Percentiles rank a stretch among this genome's conserved stretches.
phyloP scores from a whole-genome alignment of 2,888 invertebrate genomes.

The Ellobium chinense region DNA sequence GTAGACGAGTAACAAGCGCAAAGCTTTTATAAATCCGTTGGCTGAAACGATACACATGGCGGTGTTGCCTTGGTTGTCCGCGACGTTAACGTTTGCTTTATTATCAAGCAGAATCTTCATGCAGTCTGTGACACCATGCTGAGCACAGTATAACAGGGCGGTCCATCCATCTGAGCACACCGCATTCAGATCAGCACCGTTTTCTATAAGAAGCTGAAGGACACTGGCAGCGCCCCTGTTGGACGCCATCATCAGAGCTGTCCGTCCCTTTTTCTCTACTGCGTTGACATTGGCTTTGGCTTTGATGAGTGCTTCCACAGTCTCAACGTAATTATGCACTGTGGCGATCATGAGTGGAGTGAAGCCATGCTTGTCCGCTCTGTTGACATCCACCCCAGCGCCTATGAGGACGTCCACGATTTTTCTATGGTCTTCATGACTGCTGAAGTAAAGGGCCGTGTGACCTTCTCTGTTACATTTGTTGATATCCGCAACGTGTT shows the following conservation, averaged over 20 bases:
- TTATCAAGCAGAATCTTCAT: constrained; percentile 25
- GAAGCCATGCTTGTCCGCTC: constrained; percentile 16
- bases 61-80: constrained; percentile 35
- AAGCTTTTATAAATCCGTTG: constrained; percentile 56
- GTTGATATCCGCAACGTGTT: background rate
- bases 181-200: constrained; percentile 38
- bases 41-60: constrained; percentile 29
- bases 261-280: constrained; percentile 62
- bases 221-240: constrained; percentile 52
- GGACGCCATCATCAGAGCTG: constrained; percentile 60
- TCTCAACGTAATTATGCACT: constrained; percentile 7
- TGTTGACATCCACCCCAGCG: constrained; percentile 25
- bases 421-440: constrained; percentile 33
- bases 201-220: constrained; percentile 53
- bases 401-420: constrained; percentile 29
- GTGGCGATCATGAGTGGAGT: constrained; percentile 40
- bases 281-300: constrained; percentile 61
- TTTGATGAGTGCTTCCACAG: constrained; percentile 48
- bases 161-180: constrained; percentile 60
- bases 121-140: constrained; percentile 25
- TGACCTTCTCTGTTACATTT: constrained; percentile 31
- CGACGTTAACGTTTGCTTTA: constrained; percentile 26
- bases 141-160: constrained; percentile 47
- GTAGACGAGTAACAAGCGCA: constrained; percentile 55
- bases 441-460: constrained; percentile 36